Evolutionary conservation across 2,113 vertebrate species (phyloP), one percentile per base, ranked within the genome.

Genomic region (Sakesphorus luctuosus): DNA sequence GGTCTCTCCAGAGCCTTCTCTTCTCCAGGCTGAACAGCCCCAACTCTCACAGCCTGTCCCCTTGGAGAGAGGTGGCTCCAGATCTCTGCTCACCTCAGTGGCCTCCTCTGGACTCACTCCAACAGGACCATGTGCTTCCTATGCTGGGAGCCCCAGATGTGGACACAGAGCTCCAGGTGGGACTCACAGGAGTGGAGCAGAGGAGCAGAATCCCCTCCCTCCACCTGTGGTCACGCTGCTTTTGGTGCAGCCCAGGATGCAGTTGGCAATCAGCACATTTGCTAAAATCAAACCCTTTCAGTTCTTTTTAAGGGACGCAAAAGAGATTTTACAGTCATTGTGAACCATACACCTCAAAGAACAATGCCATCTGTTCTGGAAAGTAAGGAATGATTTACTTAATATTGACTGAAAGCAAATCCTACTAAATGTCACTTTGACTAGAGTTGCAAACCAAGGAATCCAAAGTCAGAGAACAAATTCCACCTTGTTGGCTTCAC

Each of bases 381-480:
- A 92, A 92, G 72, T 35, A 80, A 80, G 47, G n/a, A 92, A 67
- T 38, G 3, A 59, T 83, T 83, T 69, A 55, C 35, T 67, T 38
- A 43, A 73, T 86, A 90, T 50, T 84, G 72, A 77, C 84, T 52
- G 33, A 78, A 93, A 80, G 35, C 15, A 77, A 85, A 94, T 58
- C 55, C 79, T 71, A n/a, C 63, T 44, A 24, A 49, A 77, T 49
- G 71, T 80, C 6, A 3, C n/a, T 66, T 85, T 71, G 62, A 46
- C 36, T 66, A 28, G 50, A 71, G 47, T 17, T 55, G 43, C 56
- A 69, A 83, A 66, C 23, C 49, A 77, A 90, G 29, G 35, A 21
- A 78, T 12, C 61, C 15, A 56, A 77, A 90, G 50, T 63, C 67
- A 90, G 11, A 76, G 46, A 73, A 85, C 7, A 72, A 80, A 85